Base-by-base conservation (phyloP, 2,797 vertebrate species). In the Enteromius anoplus region DNA sequence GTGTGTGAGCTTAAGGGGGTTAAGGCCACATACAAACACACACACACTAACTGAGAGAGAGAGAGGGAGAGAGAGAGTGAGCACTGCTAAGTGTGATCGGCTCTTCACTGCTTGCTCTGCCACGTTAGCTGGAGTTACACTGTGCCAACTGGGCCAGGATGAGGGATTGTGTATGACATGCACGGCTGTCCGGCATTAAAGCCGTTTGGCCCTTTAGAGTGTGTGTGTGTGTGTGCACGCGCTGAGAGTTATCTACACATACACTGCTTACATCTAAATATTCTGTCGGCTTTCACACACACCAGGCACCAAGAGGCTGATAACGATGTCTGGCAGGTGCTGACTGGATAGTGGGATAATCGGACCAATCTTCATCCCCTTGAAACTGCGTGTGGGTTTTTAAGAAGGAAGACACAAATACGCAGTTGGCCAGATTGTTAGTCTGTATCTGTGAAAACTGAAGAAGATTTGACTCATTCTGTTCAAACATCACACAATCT, bases 131-230 rank as follows among this genome's bases (percentile, higher is more conserved):
- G 82, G 79, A 83, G 81, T 81, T 82, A 84, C 60, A 71, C 83
- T 42, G 68, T 91, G 91, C 93, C 93, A 93, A 93, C 89, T 93
- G 89, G 92, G 92, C 92, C 91, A 93, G 91, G 90, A 91, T 93
- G 90, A 94, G 91, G 91, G 89, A 90, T 93, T 91, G 91, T 91
- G 91, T 89, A 89, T 92, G 93, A 95, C 93, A 90, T 68, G 85
- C 84, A 91, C 90, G 90, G 91, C 91, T 89, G 90, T 93, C 92
- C 90, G 85, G 84, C 42, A 87, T 92, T 87, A 84, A 87, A 85
- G 70, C 87, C 40, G 73, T 82, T 84, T 73, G 78, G 81, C 81
- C 58, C 55, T 51, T 85, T 80, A 78, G 55, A 72, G 62, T 45
- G 64, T 58, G 47, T 77, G 78, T 60, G 78, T 60, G 45, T 26